These are phyloP conservation scores for Paraplagusia blochii DNA, from an alignment of 2,113 vertebrate species.

Conservation along the genomic window DNA sequence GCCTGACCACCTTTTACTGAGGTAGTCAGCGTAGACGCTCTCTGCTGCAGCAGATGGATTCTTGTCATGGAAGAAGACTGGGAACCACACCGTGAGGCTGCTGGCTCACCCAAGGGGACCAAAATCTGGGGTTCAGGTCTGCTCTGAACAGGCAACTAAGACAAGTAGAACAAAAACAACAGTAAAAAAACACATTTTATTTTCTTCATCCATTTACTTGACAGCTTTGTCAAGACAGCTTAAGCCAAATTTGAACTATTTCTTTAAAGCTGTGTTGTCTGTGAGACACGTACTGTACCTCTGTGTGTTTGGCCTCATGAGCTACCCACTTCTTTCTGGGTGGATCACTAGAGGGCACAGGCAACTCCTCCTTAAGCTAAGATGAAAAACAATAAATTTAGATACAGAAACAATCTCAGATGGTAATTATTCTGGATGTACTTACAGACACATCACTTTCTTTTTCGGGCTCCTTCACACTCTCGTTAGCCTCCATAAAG, in stretches of 20 bases:
- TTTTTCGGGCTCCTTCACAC: conserved; percentile 4
- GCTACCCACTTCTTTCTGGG: conserved; percentile 69
- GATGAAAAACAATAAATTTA: neutral
- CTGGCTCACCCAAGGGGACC: conserved; percentile 48
- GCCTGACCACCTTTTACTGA: conserved; percentile 62
- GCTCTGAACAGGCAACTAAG: conserved; percentile 21
- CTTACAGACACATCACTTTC: conserved; percentile 52
- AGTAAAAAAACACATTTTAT: neutral
- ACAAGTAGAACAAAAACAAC: neutral
- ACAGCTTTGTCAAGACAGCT: neutral
- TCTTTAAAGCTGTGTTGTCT: neutral
- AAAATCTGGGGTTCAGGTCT: conserved; percentile 62
- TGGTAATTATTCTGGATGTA: neutral
- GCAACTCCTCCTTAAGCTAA: conserved; percentile 18
- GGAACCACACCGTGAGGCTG: conserved; percentile 14
- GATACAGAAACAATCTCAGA: neutral
- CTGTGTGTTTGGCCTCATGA: conserved; percentile 65
- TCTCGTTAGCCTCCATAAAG: conserved; percentile 73
- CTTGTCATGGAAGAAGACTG: conserved; percentile 12
- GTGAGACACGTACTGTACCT: conserved; percentile 60
- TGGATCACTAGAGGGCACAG: conserved; percentile 24
- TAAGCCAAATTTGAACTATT: neutral
- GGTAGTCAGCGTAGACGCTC: conserved; percentile 45
- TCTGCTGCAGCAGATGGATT: conserved; percentile 57
- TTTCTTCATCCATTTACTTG: neutral